Evolutionary conservation across 2,113 vertebrate species (phyloP), one percentile per base, ranked within the genome.

Genomic region (Oceanodroma tethys): DNA sequence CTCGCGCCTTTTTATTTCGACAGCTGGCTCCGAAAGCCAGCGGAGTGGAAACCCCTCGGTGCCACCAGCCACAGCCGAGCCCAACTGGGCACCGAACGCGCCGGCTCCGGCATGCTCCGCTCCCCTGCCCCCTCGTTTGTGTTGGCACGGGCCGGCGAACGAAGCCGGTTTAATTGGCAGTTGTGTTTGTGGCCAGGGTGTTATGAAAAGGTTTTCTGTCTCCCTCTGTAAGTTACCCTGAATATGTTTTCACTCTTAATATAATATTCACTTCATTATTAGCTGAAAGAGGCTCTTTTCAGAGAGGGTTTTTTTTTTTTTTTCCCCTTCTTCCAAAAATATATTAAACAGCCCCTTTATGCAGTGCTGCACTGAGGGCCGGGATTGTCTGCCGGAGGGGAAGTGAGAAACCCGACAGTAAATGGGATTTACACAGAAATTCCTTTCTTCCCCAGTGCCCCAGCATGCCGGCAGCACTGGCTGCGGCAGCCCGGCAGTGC

Each of bases 171-270:
- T 97, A 97, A 97, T 96, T 97, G 97, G 93, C 95, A 96, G 95
- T 96, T 92, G 95, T 96, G 90, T 95, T 97, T 96, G 95, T 85
- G 96, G 97, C 97, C 97, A 82, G 98, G 70, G 84, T 73, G 95
- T 89, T 95, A 98, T 98, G 98, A 98, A 98, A 98, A 97, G 98
- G 85, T 91, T 96, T 97, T 98, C 98, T 98, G 98, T 98, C 96
- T 98, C 93, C 70, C 86, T 97, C 87, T 70, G 7, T 84, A 93
- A 92, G 93, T 95, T 91, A 43, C 90, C 80, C 79, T 86, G 95
- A 92, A 96, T 96, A 93, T 96, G 92, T 98, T 97, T 96, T 97
- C 97, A 89, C 96, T 97, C 95, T 97, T 97, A 97, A 96, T 98
- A 97, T 95, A 98, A 98, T 97, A 97, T 98, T 96, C 98, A 84